phyloP scores from a whole-genome alignment of 2,797 vertebrate genomes.

The Tragelaphus oryx region DNA sequence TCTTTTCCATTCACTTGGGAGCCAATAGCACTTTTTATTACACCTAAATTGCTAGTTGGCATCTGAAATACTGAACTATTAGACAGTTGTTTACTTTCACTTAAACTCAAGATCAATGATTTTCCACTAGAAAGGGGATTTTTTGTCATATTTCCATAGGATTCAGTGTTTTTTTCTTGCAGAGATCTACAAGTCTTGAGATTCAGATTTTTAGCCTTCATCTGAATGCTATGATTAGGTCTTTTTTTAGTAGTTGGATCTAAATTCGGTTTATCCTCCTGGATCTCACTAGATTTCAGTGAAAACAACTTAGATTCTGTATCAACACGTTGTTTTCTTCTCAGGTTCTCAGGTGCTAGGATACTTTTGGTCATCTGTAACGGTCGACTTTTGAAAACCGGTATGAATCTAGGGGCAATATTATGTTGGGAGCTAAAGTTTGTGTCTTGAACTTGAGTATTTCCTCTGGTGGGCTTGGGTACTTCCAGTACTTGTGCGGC shows the following conservation, averaged over 20 bases:
- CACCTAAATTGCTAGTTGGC: background rate
- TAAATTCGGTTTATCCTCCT: constrained; percentile 45
- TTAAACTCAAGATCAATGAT: background rate
- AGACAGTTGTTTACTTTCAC: background rate
- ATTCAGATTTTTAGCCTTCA: background rate
- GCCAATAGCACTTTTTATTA: background rate
- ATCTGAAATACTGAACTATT: constrained; percentile 29
- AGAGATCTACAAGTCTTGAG: background rate
- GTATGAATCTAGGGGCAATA: constrained; percentile 70
- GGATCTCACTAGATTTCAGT: constrained; percentile 31
- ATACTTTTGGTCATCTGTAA: constrained; percentile 60
- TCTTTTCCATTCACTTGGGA: constrained; percentile 17
- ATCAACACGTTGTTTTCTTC: constrained; percentile 49
- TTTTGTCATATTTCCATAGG: background rate
- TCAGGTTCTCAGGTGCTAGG: constrained; percentile 32
- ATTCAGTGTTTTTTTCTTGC: constrained; percentile 49
- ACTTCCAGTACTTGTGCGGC: background rate
- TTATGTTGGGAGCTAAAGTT: background rate
- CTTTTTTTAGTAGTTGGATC: constrained; percentile 35
- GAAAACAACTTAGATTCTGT: constrained; percentile 40
- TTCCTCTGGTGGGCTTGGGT: background rate
- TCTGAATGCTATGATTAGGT: background rate
- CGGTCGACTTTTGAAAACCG: constrained; percentile 78
- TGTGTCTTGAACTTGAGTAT: background rate
- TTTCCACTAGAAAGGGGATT: constrained; percentile 14